Evolutionary conservation across 2,113 vertebrate species (phyloP), one percentile per base, ranked within the genome.

Genomic region (Nipponia nippon): DNA sequence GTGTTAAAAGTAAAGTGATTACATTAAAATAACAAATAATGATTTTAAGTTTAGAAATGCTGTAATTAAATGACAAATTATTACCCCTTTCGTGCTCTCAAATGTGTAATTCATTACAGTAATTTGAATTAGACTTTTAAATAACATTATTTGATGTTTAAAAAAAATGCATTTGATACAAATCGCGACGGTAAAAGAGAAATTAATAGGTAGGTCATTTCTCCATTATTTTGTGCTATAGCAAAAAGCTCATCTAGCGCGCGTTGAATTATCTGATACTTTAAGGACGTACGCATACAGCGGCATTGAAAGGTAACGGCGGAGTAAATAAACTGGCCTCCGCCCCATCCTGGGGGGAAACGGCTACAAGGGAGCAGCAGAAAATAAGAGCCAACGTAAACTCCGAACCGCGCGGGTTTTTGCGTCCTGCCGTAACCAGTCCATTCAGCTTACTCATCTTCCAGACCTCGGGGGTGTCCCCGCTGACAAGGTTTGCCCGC

Each of bases 391-490:
- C 19, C 26, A 9, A 25, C 19, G 32, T 4, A 11, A 55, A 21
- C n/a, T 71, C 30, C 19, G 23, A 78, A 29, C 9, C 18, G 32
- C 17, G 30, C 36, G 2, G 10, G 27, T 55, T 58, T 73, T 50
- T 62, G 30, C 2, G 0, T 58, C 52, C 40, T 42, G 14, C 18
- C 59, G 6, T 16, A 9, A 18, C 22, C 21, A 4, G 25, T 19
- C 46, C 10, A 0, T 58, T 30, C 58, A 42, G 30, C 7, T 47
- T 14, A 19, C 44, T 66, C 14, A 1, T 18, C 29, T 56, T 49
- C 23, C 38, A 52, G 6, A 10, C 13, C 4, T 10, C 38, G 5
- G 26, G 6, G 16, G 7, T 27, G 4, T 1, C 14, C 2, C 6
- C 2, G 5, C 19, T 29, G 7, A 7, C 3, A 21, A 30, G 30